Percentiles rank a stretch among this genome's conserved stretches.
These are phyloP conservation scores for Anthopleura xanthogrammica DNA, from an alignment of 92 coral and sea anemone species.

Conservation along the genomic window DNA sequence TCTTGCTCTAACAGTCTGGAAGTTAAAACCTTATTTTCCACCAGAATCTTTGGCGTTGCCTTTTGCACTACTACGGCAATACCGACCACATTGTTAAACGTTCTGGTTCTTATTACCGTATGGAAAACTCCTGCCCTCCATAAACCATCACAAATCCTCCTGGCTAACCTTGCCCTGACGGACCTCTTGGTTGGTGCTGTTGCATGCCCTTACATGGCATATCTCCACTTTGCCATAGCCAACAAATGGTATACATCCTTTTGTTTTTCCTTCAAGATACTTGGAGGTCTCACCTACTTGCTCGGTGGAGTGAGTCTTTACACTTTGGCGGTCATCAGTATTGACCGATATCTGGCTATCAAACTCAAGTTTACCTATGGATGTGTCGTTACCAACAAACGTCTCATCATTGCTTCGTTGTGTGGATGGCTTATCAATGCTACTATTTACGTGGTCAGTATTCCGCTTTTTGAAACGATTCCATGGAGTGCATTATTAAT, in stretches of 20 bases:
- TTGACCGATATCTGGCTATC: constrained; percentile 22
- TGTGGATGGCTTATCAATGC: not conserved
- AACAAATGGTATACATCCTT: not conserved
- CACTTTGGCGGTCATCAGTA: not conserved
- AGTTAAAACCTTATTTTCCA: too few relatives aligned
- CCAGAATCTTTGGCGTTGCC: too few relatives aligned
- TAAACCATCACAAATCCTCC: constrained; percentile 14
- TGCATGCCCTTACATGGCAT: not conserved
- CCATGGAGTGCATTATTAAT: not conserved
- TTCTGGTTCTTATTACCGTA: not conserved
- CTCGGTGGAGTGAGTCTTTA: not conserved
- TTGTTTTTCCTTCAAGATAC: not conserved
- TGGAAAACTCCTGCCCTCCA: constrained; percentile 10
- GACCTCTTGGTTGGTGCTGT: not conserved
- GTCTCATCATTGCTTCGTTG: not conserved
- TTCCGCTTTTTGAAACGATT: not conserved
- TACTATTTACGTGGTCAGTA: not conserved
- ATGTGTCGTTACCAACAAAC: constrained; percentile 6
- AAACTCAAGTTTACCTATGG: constrained; percentile 1
- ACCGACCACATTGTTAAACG: not conserved
- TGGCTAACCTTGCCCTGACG: constrained; percentile 9
- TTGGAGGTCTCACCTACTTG: not conserved
- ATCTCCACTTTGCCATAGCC: not conserved
- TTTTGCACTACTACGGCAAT: too few relatives aligned
- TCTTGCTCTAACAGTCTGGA: too few relatives aligned